Conservation (phyloP, 2,888 invertebrate species). For the Serripes groenlandicus region DNA sequence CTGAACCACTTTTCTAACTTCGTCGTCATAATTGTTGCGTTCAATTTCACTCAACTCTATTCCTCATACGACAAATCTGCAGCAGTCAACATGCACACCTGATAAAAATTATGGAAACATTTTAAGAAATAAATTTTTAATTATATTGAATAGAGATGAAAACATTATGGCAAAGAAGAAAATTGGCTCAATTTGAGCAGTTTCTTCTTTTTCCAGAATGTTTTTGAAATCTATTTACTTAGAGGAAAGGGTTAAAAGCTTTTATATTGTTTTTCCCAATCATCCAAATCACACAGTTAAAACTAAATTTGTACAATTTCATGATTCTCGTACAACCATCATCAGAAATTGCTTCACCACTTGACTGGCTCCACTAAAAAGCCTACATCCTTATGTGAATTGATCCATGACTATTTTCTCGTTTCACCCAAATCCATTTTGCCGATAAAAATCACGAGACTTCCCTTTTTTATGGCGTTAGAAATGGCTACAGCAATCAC, state of each 20-base stretch:
- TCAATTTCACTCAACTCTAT: not conserved
- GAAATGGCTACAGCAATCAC: conserved; percentile 10
- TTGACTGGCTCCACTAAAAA: conserved; percentile 11
- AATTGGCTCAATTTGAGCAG: not conserved
- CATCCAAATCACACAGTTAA: not conserved
- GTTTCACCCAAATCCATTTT: conserved; percentile 10
- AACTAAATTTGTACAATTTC: conserved; percentile 26
- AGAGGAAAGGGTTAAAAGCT: conserved; percentile 10
- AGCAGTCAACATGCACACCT: not conserved
- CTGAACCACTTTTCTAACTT: conserved; percentile 23
- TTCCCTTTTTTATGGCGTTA: conserved; percentile 5
- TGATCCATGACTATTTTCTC: conserved; percentile 16
- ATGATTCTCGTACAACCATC: not conserved
- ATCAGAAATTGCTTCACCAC: no score
- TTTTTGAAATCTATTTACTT: not conserved
- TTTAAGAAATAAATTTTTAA: not conserved
- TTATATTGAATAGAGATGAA: not conserved
- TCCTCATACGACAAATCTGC: not conserved
- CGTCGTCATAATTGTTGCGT: conserved; percentile 7
- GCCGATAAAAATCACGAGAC: conserved; percentile 14
- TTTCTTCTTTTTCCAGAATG: not conserved
- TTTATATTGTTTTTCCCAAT: conserved; percentile 27
- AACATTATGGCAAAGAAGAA: not conserved
- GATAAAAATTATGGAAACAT: no score
- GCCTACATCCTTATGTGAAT: conserved; percentile 18